phyloP scores from a whole-genome alignment of 2,888 invertebrate species.

The Thysanoteuthis rhombus region DNA sequence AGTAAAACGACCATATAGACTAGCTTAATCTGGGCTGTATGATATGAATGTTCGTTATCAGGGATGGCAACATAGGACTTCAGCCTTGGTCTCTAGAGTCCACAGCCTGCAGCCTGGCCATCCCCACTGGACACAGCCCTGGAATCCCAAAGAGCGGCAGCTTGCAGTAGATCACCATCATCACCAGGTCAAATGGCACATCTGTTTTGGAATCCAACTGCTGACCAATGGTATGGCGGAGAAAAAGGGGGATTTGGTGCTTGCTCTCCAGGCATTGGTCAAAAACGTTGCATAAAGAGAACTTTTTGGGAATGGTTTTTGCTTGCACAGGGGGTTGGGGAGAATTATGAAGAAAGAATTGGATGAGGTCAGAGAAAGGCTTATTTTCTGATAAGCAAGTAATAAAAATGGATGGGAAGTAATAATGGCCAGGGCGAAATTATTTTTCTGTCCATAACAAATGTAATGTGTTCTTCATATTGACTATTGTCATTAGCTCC shows the following conservation, averaged over 20 bases:
- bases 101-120: not conserved
- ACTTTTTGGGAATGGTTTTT: not conserved
- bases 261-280: not conserved
- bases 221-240: not conserved
- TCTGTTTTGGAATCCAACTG: not conserved
- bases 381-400: conserved; percentile 12
- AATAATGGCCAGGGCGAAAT: not conserved
- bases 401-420: not conserved
- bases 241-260: not conserved
- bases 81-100: not conserved
- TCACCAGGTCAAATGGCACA: not conserved
- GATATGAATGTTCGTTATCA: not conserved
- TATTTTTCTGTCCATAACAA: not conserved
- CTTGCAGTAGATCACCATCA: conserved; percentile 12
- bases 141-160: not conserved
- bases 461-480: not conserved
- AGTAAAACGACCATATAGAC: not conserved
- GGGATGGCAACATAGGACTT: not conserved
- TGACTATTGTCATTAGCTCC: not conserved
- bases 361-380: conserved; percentile 12
- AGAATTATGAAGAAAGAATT: not conserved
- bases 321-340: not conserved
- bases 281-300: not conserved
- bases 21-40: not conserved
- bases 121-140: conserved; percentile 12